These are phyloP conservation scores for Alligator sinensis DNA, from an alignment of 2,113 vertebrate species.

Conservation along the genomic window DNA sequence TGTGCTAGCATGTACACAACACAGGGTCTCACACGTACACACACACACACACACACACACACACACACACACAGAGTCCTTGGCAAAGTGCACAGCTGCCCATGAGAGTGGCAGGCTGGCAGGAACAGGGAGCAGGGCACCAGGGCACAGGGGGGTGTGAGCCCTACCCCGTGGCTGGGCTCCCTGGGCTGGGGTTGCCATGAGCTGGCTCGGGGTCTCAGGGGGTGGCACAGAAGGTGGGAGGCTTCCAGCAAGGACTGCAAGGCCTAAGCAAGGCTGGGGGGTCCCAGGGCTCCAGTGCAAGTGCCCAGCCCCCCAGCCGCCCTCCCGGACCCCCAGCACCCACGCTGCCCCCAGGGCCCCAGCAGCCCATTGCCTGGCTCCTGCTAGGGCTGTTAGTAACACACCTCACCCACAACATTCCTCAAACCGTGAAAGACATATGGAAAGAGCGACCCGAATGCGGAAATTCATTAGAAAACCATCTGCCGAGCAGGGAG, in stretches of 20 bases:
- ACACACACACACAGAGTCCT: not conserved
- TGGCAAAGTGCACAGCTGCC: not conserved
- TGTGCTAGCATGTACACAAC: no score
- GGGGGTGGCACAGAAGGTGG: no score
- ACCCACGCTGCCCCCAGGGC: not conserved
- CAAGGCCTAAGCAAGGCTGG: not conserved
- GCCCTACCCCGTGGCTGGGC: not conserved
- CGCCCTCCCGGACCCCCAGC: not conserved
- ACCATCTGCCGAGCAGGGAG: conserved; percentile 45
- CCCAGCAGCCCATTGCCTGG: not conserved
- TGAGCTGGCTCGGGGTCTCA: no score
- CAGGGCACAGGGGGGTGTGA: not conserved
- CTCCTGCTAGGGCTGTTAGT: not conserved
- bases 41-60: not conserved
- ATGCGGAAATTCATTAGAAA: conserved; percentile 60
- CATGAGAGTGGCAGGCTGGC: not conserved
- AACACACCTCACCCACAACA: conserved; percentile 63
- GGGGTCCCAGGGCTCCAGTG: not conserved
- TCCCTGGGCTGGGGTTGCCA: no score
- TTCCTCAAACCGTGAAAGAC: conserved; percentile 30
- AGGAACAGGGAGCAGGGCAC: not conserved
- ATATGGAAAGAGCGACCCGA: conserved; percentile 62
- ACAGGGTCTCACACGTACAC: not conserved
- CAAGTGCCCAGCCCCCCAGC: no score
- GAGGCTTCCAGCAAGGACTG: no score